Base-by-base conservation (phyloP, 2,888 invertebrate genomes). In the Dryobotodes eremita region DNA sequence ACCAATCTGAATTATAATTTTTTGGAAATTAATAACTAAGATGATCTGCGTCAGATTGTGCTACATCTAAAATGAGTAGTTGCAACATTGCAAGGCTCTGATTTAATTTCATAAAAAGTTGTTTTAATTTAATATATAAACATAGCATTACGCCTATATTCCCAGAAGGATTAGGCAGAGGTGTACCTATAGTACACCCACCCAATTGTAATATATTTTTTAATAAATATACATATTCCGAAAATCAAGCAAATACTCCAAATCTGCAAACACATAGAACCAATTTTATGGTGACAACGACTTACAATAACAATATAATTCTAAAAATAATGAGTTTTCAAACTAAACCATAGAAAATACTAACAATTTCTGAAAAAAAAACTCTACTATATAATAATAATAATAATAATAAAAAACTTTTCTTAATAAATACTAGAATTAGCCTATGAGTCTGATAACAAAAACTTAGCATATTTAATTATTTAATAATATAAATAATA, bases 381-480 rank as follows among this genome's bases (percentile, higher is more conserved):
- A 86, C 75, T 75, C 62, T 48, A 31, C 53, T 80, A 80, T 71
- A 75, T 75, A 88, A 77, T 84, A 83, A 80, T 84, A 55, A 31
- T 89, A n/a, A n/a, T n/a, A 86, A 85, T 87, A 87, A 80, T 75
- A 85, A 88, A 4, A 84, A 77, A 50, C 71, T 46, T 66, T 86
- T 80, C 83, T 89, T 88, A 89, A 89, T 89, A 90, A 89, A 90
- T 89, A 91, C 83, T 83, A 89, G 23, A 79, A 80, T 83, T 89
- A 91, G 71, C 71, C 92, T 92, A 93, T 92, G 92, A 93, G 92
- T 93, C 79, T 55, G 78, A 90, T 91, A 93, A 92, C 91, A 92
- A 90, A 85, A 81, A 72, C 74, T 73, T 83, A 68, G n/a, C n/a
- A 70, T 65, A 42, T 20, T 71, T 68, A 71, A 53, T 71, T 70